Evolutionary conservation across 2,888 invertebrate genomes (phyloP).

Genomic region (Lycaena phlaeas): DNA sequence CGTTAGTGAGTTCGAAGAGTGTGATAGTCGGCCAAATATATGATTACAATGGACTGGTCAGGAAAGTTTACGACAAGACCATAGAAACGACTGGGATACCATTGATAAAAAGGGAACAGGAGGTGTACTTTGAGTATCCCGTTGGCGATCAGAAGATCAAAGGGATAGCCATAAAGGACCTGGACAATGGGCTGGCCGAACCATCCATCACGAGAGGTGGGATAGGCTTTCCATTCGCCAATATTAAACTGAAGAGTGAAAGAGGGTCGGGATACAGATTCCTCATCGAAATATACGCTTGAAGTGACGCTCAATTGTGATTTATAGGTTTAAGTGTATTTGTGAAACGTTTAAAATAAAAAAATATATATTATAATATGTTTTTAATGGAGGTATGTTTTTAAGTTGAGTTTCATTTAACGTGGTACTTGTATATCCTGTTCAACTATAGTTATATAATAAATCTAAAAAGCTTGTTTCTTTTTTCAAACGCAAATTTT

Average conservation of each 20-base stretch:
- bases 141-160: conserved; percentile 46
- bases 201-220: conserved; percentile 56
- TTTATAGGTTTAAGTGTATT: neutral
- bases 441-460: too few relatives aligned
- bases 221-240: conserved; percentile 45
- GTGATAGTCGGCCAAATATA: conserved; percentile 47
- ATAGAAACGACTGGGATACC: conserved; percentile 34
- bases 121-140: conserved; percentile 40
- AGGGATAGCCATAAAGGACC: conserved; percentile 54
- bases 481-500: too few relatives aligned
- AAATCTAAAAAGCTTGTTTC: neutral
- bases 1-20: conserved; percentile 30
- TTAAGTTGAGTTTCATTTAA: neutral
- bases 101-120: conserved; percentile 39
- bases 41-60: conserved; percentile 35
- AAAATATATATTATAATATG: neutral
- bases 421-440: too few relatives aligned
- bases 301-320: conserved; percentile 14
- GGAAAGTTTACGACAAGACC: conserved; percentile 38
- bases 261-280: conserved; percentile 49
- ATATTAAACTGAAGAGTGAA: conserved; percentile 57
- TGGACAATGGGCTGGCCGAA: conserved; percentile 49
- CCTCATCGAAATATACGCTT: conserved; percentile 54
- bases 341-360: too few relatives aligned
- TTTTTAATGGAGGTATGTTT: too few relatives aligned